A percentile compares a stretch with the other conserved stretches of the same genome.
Evolutionary conservation across 2,888 invertebrate genomes (phyloP).

Genomic region (Drosophila mercatorum): DNA sequence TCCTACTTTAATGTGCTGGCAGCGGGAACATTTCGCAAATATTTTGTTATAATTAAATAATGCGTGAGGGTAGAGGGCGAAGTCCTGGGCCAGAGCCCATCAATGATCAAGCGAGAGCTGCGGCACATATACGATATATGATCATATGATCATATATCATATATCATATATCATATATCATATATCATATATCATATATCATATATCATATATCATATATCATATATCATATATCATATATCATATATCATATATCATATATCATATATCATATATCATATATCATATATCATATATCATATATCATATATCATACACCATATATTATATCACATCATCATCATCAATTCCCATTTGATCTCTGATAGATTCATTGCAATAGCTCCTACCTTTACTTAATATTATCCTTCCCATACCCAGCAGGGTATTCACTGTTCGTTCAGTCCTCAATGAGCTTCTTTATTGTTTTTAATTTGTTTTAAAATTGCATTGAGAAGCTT

Average conservation of each 20-base stretch:
- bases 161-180: neutral
- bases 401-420: too few species aligned
- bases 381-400: neutral
- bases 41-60: slow-evolving; percentile 34
- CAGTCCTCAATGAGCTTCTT: neutral
- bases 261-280: neutral
- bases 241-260: neutral
- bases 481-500: slow-evolving; percentile 30
- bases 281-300: neutral
- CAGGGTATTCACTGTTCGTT: neutral
- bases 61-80: neutral
- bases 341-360: neutral
- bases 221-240: neutral
- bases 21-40: slow-evolving; percentile 35
- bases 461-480: slow-evolving; percentile 21
- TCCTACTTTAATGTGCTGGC: slow-evolving; percentile 37
- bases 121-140: neutral
- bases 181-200: neutral
- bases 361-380: neutral
- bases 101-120: too few species aligned
- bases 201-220: neutral
- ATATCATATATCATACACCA: neutral
- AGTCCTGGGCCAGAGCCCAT: neutral
- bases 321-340: neutral
- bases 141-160: neutral